Base-by-base conservation (phyloP, 1,140 invertebrate species). In the Bombus cullumanus region DNA sequence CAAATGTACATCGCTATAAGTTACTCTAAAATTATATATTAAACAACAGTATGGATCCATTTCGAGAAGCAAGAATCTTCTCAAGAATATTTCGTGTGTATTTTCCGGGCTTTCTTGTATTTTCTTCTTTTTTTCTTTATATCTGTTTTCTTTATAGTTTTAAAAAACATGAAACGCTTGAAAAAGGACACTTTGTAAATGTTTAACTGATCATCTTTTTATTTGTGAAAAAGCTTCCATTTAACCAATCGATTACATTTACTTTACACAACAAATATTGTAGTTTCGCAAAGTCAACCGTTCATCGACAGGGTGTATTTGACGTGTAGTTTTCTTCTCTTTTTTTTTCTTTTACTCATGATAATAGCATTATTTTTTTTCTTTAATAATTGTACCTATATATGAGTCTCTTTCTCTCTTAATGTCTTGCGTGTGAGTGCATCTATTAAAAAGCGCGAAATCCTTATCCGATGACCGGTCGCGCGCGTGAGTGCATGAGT, bases 201-300 rank as follows among this genome's bases (percentile, higher is more conserved):
- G 90, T 93, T 93, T 92, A 91, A 92, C 90, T 93, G 91, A 92
- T 92, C 90, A 62, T 92, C 92, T 93, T 93, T 94, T 94, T 93
- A 93, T 93, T 93, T 91, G 91, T 94, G 92, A 93, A 93, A 94
- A 93, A 94, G 92, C 92, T 93, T 93, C 83, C 90, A 88, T 91
- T 76, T 91, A 92, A 94, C 93, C 91, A 92, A 92, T 86, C 91
- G 89, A 92, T 92, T 94, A 94, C 92, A 94, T 92, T 92, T 89
- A 93, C 88, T 92, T 92, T 93, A 93, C 91, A 94, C 89, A 93
- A 92, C 90, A 90, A 93, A 91, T 92, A 92, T 59, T 84, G 85
- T 86, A 87, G 47, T 80, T 80, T 85, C 85, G 83, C 77, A 91
- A 86, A 73, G 78, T 85, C 75, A 69, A 74, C 78, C 39, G 83